Base-by-base conservation (phyloP, 2,113 vertebrate species). In the Euleptes europaea region DNA sequence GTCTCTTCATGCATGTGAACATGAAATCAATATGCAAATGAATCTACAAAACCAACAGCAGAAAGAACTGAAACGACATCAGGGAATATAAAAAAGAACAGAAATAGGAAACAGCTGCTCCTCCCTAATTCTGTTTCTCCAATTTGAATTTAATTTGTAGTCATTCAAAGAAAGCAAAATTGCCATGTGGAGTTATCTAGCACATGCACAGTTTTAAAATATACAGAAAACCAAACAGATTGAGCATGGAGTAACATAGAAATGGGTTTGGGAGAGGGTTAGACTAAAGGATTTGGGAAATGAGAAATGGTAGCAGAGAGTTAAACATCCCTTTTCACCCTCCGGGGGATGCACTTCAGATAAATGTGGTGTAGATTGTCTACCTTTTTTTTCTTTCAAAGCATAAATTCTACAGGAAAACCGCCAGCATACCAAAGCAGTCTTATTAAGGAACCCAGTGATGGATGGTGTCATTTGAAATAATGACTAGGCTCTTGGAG, bases 391-490 rank as follows among this genome's bases (percentile, higher is more conserved):
- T 54, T 19, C 3, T 57, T 57, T 57, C 1, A 57, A 89, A 91
- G 84, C 87, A 91, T 88, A 95, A 94, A 94, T 84, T 93, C 57
- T 51, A 80, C 81, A 78, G 72, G 76, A 92, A 94, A 90, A 90
- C 80, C 93, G 90, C 63, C 60, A 86, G 83, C 81, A 78, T 79
- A 88, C 82, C 90, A 94, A 94, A 85, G 82, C 78, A 89, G 86
- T 80, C 89, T 93, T 93, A 91, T 88, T 90, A 91, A 91, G 88
- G 90, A 85, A 94, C 84, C 87, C 63, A 71, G 78, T 94, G 91
- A 93, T 93, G 93, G 87, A 95, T 94, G 81, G 92, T 87, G 88
- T 88, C 73, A 91, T 95, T 91, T 84, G 75, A 93, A 87, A 87
- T 91, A 92, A 93, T 91, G 88, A 91, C 88, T 84, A 88, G 91